A percentile compares a stretch with the other conserved stretches of the same genome.
phyloP scores from a whole-genome alignment of 2,888 invertebrate genomes.

The Trissolcus brochymenae region DNA sequence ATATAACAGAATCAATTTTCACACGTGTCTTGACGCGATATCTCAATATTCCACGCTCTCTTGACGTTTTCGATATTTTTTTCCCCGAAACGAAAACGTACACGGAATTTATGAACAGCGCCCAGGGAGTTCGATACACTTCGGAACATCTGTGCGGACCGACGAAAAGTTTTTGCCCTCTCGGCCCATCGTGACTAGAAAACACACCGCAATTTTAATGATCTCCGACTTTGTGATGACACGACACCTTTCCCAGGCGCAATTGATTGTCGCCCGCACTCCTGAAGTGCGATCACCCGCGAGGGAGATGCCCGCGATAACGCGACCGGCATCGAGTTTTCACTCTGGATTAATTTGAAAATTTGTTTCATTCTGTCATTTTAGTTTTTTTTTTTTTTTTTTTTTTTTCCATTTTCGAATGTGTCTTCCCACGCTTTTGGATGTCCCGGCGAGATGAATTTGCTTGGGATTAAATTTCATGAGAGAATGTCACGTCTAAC shows the following conservation, averaged over 20 bases:
- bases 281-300: slow-evolving; percentile 1
- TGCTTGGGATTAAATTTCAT: no score
- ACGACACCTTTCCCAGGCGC: background rate
- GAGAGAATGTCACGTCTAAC: no score
- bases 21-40: slow-evolving; percentile 22
- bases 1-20: slow-evolving; percentile 43
- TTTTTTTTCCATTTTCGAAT: no score
- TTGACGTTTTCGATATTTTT: slow-evolving; percentile 2
- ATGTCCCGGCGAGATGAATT: no score
- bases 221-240: background rate
- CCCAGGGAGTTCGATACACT: slow-evolving; percentile 3
- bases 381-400: no score
- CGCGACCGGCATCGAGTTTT: background rate
- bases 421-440: no score
- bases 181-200: slow-evolving; percentile 5
- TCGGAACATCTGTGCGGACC: slow-evolving; percentile 14
- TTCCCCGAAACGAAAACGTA: slow-evolving; percentile 2
- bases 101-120: slow-evolving; percentile 19
- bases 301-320: slow-evolving; percentile 3
- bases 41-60: slow-evolving; percentile 16
- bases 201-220: slow-evolving; percentile 3
- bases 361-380: no score
- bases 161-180: slow-evolving; percentile 9
- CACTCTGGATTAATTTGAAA: background rate
- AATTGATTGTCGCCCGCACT: background rate